These are phyloP conservation scores for Polymixis lichenea DNA, from an alignment of 2,888 invertebrate genomes.

Conservation along the genomic window DNA sequence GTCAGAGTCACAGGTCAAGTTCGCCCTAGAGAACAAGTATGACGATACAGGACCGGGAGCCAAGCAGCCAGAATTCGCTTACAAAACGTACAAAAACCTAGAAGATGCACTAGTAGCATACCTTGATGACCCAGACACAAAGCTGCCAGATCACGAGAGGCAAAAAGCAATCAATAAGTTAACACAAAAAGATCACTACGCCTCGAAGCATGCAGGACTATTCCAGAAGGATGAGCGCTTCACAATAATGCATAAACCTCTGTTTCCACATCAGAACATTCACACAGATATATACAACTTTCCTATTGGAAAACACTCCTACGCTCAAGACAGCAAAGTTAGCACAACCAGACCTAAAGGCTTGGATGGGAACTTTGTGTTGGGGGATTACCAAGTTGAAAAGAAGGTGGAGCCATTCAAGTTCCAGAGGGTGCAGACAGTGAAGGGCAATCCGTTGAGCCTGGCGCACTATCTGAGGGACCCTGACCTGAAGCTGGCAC, in stretches of 20 bases:
- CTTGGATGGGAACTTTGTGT: constrained; percentile 20
- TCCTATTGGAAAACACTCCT: constrained; percentile 24
- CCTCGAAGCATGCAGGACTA: constrained; percentile 38
- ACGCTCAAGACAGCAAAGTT: constrained; percentile 21
- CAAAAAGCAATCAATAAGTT: constrained; percentile 73
- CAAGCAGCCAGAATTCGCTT: constrained; percentile 78
- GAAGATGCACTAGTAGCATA: constrained; percentile 83
- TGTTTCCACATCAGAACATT: constrained; percentile 18
- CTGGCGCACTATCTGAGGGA: constrained; percentile 73
- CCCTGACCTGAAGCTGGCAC: constrained; percentile 42
- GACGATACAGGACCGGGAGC: constrained; percentile 88
- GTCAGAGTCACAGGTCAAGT: constrained; percentile 82
- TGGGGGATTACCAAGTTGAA: constrained; percentile 14
- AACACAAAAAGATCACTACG: constrained; percentile 46
- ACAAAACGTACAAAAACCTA: constrained; percentile 80
- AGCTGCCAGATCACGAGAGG: constrained; percentile 80
- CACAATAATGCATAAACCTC: constrained; percentile 68
- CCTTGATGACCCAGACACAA: constrained; percentile 84
- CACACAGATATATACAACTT: constrained; percentile 11
- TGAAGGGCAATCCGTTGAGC: constrained; percentile 71
- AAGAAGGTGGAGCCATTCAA: constrained; percentile 64
- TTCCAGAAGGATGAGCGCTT: constrained; percentile 73
- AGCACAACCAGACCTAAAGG: not conserved
- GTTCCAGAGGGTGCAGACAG: constrained; percentile 69
- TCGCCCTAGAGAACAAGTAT: constrained; percentile 86